A percentile compares a stretch with the other conserved stretches of the same genome.
Conservation (phyloP, 2,888 invertebrate genomes). For the Chorisops tibialis region DNA sequence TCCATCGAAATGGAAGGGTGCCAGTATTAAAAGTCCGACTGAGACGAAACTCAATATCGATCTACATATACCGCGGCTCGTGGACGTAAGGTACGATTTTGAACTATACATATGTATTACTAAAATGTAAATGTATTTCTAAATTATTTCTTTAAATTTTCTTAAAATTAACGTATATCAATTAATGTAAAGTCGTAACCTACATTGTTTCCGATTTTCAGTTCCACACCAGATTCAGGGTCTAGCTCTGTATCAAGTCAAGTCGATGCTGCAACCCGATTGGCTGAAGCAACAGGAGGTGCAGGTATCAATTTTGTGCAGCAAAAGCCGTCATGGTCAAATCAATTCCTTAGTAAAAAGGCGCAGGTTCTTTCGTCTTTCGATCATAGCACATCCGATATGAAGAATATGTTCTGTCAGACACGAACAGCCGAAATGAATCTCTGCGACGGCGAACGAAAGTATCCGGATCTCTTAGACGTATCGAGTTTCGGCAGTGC, state of each 20-base stretch:
- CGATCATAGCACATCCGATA: conserved; percentile 1
- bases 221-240: conserved; percentile 55
- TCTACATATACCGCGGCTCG: conserved; percentile 64
- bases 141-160: background rate
- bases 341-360: conserved; percentile 44
- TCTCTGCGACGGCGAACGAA: conserved; percentile 44
- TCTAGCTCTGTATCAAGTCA: conserved; percentile 58
- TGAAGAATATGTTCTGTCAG: conserved; percentile 41
- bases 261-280: conserved; percentile 45
- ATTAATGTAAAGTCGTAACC: background rate
- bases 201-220: too few relatives aligned
- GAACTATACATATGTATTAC: too few relatives aligned
- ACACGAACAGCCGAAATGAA: conserved; percentile 51
- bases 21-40: conserved; percentile 40
- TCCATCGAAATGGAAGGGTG: conserved; percentile 47
- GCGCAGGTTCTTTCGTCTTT: background rate
- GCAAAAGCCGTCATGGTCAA: conserved; percentile 51
- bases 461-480: conserved; percentile 49
- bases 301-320: conserved; percentile 8
- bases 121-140: too few relatives aligned
- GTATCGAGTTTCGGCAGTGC: conserved; percentile 44
- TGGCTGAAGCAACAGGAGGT: conserved; percentile 9
- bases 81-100: conserved; percentile 60
- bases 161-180: background rate
- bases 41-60: conserved; percentile 44